Percentiles rank a stretch among this genome's conserved stretches.
Evolutionary conservation across 2,113 vertebrate genomes (phyloP).

Genomic region (Hippocampus comes): DNA sequence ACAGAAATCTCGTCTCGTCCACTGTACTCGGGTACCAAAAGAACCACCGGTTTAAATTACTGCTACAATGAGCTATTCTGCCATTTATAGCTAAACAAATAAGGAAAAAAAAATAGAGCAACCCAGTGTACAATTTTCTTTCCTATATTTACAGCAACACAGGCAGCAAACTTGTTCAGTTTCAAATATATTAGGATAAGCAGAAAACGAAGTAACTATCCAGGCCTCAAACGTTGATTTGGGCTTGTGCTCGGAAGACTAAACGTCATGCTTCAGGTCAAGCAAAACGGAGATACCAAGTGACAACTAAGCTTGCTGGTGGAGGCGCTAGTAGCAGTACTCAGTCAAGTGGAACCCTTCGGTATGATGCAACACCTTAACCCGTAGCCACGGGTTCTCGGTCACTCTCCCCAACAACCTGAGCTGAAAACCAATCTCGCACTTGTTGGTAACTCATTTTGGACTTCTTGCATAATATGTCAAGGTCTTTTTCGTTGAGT

Average conservation of each 20-base stretch:
- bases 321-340: conserved; percentile 23
- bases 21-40: conserved; percentile 59
- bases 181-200: conserved; percentile 65
- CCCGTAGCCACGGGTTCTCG: conserved; percentile 59
- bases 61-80: conserved; percentile 55
- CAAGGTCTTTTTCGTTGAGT: conserved; percentile 75
- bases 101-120: conserved; percentile 46
- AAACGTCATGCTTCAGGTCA: conserved; percentile 55
- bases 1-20: conserved; percentile 38
- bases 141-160: conserved; percentile 58
- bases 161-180: conserved; percentile 56
- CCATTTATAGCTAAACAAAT: conserved; percentile 42
- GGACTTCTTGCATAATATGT: conserved; percentile 73
- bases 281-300: conserved; percentile 57
- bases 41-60: conserved; percentile 59
- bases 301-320: conserved; percentile 34
- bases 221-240: conserved; percentile 46
- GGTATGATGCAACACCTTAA: conserved; percentile 27
- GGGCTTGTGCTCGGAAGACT: conserved; percentile 58
- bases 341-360: conserved; percentile 21
- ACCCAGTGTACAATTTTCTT: conserved; percentile 68
- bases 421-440: conserved; percentile 80
- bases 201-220: conserved; percentile 54
- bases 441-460: conserved; percentile 81
- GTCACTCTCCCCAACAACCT: conserved; percentile 65